A percentile compares a stretch with the other conserved stretches of the same genome.
These are phyloP conservation scores for Drosophila sucinea DNA, from an alignment of 1,140 invertebrate species.

Conservation along the genomic window DNA sequence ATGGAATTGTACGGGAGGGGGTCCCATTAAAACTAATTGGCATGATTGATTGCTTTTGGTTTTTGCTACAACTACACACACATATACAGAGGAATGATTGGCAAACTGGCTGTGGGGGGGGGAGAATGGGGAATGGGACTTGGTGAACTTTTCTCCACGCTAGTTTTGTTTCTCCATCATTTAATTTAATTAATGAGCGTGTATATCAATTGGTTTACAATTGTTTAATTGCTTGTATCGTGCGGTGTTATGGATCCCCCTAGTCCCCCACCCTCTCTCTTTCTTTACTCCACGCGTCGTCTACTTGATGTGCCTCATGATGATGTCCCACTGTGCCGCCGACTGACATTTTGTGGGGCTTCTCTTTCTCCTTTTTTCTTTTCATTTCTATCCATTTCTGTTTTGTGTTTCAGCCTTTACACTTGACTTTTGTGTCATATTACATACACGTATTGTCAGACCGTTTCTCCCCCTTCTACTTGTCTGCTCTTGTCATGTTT, in stretches of 20 bases:
- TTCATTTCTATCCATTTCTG: background rate
- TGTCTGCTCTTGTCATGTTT: constrained; percentile 1
- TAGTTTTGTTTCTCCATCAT: constrained; percentile 54
- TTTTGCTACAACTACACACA: background rate
- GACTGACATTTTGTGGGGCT: constrained; percentile 43
- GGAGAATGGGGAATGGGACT: background rate
- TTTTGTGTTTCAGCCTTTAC: constrained; percentile 13
- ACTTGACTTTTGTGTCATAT: constrained; percentile 42
- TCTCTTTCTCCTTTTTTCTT: constrained; percentile 9
- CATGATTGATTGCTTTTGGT: constrained; percentile 54
- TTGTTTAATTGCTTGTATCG: constrained; percentile 70
- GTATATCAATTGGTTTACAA: constrained; percentile 70
- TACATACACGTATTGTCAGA: constrained; percentile 6
- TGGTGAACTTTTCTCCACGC: constrained; percentile 38
- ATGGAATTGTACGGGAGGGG: constrained; percentile 8
- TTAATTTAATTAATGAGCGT: constrained; percentile 71
- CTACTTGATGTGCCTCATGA: background rate
- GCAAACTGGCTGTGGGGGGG: too few species aligned
- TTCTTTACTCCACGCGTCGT: background rate
- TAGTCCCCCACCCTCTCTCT: background rate
- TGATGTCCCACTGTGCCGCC: constrained; percentile 18
- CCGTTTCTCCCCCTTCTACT: background rate
- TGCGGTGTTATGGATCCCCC: constrained; percentile 46
- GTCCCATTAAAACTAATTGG: constrained; percentile 63
- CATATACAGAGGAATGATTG: background rate